A percentile compares a stretch with the other conserved stretches of the same genome.
phyloP scores from a whole-genome alignment of 2,113 vertebrate genomes.

The Promerops cafer region DNA sequence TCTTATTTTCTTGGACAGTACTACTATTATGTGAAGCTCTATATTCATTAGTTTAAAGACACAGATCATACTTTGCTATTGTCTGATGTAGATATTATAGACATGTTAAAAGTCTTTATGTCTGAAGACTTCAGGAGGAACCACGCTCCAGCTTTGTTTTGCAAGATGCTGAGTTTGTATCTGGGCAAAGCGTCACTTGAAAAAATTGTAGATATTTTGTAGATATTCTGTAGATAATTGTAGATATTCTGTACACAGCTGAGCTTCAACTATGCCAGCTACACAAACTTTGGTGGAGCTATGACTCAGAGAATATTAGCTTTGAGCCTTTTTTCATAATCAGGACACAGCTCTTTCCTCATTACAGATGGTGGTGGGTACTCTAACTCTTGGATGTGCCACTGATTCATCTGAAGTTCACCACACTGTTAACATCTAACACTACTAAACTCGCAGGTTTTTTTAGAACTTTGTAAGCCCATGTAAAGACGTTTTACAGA shows the following conservation, averaged over 20 bases:
- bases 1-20: not conserved
- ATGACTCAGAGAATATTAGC: not conserved
- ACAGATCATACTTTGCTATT: not conserved
- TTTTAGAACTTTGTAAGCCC: not conserved
- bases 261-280: not conserved
- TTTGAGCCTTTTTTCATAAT: not conserved
- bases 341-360: not conserved
- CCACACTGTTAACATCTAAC: not conserved
- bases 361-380: not conserved
- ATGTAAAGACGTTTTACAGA: not conserved
- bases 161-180: not conserved
- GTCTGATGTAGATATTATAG: not conserved
- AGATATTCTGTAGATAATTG: too few species aligned
- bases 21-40: not conserved
- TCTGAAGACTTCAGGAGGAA: not conserved
- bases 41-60: not conserved
- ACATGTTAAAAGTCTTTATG: not conserved
- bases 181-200: not conserved
- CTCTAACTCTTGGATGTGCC: not conserved
- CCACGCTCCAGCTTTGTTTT: not conserved
- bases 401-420: not conserved
- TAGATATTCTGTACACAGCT: not conserved
- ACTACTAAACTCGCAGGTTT: not conserved
- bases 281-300: not conserved
- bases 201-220: not conserved